Base-by-base conservation (phyloP, 2,888 invertebrate genomes). In the Elysia crispata region DNA sequence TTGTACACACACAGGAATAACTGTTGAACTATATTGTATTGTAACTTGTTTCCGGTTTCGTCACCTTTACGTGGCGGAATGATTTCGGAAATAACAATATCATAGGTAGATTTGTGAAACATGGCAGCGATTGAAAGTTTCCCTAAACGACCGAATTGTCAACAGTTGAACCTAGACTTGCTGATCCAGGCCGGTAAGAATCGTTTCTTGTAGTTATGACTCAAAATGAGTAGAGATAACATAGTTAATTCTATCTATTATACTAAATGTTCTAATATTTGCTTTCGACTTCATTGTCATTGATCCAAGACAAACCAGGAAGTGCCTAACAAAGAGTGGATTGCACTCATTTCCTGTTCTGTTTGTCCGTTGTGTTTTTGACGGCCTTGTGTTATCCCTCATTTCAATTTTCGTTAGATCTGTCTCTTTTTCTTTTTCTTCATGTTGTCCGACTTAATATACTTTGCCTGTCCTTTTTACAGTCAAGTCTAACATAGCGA, bases 171-270 rank as follows among this genome's bases (percentile, higher is more conserved):
- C 76, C 84, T 89, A 30, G 88, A 89, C 83, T 84, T 89, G 67
- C 83, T 89, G 80, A 84, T 89, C 64, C 80, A 86, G 84, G 89
- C 89, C 84, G 88, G 89, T 89, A 87, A 84, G 83, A 33, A n/a
- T n/a, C 28, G 49, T 41, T 75, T 70, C 20, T 50, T 70, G 3
- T 73, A 13, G 3, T 33, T 73, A 50, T 50, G 23, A 33, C 23
- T 50, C 20, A 50, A 11, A 41, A 6, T 41, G 3, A 11, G 41
- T 41, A 41, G 5, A 11, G 3, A 6, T 6, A 6, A 6, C 11
- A 6, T 6, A 41, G 11, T 41, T 3, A 6, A 6, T 41, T 41
- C 5, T 3, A 41, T 41, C 3, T 41, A 6, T 41, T 41, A 41
- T 11, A 3, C 41, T 3, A 6, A 41, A 41, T 41, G 41, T 41